Percentiles rank a stretch among this genome's conserved stretches.
Conservation (phyloP, 2,113 vertebrate species). For the Oxygymnocypris stewartii region DNA sequence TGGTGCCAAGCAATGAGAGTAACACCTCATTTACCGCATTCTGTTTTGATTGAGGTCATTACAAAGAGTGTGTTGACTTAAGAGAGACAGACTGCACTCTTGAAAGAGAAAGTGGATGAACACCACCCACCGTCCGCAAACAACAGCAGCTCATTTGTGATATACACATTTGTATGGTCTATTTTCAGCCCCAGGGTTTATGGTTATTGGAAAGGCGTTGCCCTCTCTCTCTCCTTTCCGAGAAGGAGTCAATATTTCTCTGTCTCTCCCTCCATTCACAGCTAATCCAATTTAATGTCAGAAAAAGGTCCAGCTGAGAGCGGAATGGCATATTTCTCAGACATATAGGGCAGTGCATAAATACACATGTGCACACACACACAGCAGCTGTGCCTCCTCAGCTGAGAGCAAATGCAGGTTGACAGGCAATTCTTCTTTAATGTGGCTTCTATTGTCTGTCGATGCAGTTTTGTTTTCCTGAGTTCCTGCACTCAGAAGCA, state of each 20-base stretch:
- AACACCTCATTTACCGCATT: conserved; percentile 44
- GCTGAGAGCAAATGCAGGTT: conserved; percentile 37
- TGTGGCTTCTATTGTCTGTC: background rate
- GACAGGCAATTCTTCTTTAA: conserved; percentile 34
- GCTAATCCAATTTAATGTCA: conserved; percentile 61
- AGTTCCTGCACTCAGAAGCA: conserved; percentile 8
- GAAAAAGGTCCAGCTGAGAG: conserved; percentile 61
- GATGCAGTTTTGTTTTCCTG: conserved; percentile 12
- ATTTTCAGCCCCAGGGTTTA: conserved; percentile 80
- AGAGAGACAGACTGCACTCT: conserved; percentile 48
- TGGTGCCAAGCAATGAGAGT: conserved; percentile 1
- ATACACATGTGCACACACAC: conserved; percentile 22
- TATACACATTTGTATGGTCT: conserved; percentile 76
- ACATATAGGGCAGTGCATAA: conserved; percentile 53
- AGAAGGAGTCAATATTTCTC: conserved; percentile 83
- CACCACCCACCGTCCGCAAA: conserved; percentile 60
- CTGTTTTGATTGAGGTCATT: conserved; percentile 37
- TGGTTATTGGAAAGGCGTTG: conserved; percentile 82
- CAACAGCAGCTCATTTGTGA: conserved; percentile 71
- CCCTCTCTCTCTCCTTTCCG: conserved; percentile 77
- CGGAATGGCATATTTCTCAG: conserved; percentile 62
- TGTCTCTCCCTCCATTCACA: conserved; percentile 69
- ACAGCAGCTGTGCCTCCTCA: conserved; percentile 55
- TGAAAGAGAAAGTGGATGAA: conserved; percentile 50
- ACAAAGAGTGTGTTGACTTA: conserved; percentile 38